phyloP scores from a whole-genome alignment of 1,140 invertebrate species.

The Aphelinus certus region DNA sequence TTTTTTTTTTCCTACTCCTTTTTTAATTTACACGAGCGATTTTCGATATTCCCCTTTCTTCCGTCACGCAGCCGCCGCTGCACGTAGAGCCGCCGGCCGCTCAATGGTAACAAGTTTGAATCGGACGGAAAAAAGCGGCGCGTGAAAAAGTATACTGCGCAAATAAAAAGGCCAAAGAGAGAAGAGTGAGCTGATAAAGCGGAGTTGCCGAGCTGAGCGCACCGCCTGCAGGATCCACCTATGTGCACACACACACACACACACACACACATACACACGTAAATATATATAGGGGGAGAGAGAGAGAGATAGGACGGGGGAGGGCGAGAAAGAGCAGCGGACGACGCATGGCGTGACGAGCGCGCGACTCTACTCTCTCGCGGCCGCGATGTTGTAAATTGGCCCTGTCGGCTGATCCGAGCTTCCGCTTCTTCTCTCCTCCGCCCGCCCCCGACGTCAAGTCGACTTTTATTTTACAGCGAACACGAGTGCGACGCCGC shows the following conservation, averaged over 20 bases:
- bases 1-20: constrained; percentile 23
- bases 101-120: constrained; percentile 37
- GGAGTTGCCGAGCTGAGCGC: too few relatives aligned
- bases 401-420: not conserved
- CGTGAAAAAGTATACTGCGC: constrained; percentile 1
- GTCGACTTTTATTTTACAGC: too few relatives aligned
- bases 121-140: not conserved
- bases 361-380: too few relatives aligned
- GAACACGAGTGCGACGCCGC: too few relatives aligned
- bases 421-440: constrained; percentile 16
- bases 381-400: constrained; percentile 12
- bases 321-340: too few relatives aligned
- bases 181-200: not conserved
- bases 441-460: not conserved
- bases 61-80: constrained; percentile 39
- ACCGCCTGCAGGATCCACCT: too few relatives aligned
- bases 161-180: constrained; percentile 8
- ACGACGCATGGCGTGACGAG: too few relatives aligned
- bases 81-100: constrained; percentile 2
- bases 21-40: constrained; percentile 38
- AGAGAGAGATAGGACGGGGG: too few relatives aligned
- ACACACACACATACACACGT: too few relatives aligned
- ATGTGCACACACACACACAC: too few relatives aligned
- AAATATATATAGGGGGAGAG: too few relatives aligned
- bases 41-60: constrained; percentile 44